A percentile compares a stretch with the other conserved stretches of the same genome.
Evolutionary conservation across 2,888 invertebrate species (phyloP).

Genomic region (Tiliacea citrago): DNA sequence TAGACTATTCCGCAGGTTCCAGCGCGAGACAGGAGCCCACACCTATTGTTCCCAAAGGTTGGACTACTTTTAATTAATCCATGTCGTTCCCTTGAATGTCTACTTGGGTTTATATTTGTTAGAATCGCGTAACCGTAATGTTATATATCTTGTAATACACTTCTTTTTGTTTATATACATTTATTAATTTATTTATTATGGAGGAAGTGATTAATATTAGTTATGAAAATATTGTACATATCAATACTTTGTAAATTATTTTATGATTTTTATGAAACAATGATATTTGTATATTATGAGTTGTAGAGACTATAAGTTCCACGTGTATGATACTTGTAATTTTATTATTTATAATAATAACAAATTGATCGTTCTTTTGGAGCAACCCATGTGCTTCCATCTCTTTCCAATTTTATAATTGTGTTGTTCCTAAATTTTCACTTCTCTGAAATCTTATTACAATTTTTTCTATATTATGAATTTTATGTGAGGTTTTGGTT

Average conservation of each 20-base stretch:
- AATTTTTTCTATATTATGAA: constrained; percentile 21
- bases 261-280: constrained; percentile 57
- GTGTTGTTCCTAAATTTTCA: constrained; percentile 50
- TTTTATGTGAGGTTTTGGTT: constrained; percentile 39
- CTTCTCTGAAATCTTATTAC: constrained; percentile 25
- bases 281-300: constrained; percentile 73
- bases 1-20: constrained; percentile 84
- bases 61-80: constrained; percentile 86
- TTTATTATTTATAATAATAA: constrained; percentile 53
- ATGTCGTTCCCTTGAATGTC: constrained; percentile 43
- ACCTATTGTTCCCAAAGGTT: constrained; percentile 81
- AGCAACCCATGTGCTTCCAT: constrained; percentile 66
- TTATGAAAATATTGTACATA: constrained; percentile 80
- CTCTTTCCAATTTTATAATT: constrained; percentile 65
- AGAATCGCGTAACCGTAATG: constrained; percentile 56
- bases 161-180: constrained; percentile 68
- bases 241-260: constrained; percentile 78
- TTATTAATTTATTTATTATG: constrained; percentile 77
- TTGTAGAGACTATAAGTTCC: constrained; percentile 56
- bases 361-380: constrained; percentile 57
- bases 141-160: constrained; percentile 66
- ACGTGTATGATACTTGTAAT: constrained; percentile 63
- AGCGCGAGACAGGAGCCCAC: constrained; percentile 74
- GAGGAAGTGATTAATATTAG: constrained; percentile 57
- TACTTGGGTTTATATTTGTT: constrained; percentile 70